These are phyloP conservation scores for Apodemia mormo DNA, from an alignment of 2,888 invertebrate genomes.

Conservation along the genomic window DNA sequence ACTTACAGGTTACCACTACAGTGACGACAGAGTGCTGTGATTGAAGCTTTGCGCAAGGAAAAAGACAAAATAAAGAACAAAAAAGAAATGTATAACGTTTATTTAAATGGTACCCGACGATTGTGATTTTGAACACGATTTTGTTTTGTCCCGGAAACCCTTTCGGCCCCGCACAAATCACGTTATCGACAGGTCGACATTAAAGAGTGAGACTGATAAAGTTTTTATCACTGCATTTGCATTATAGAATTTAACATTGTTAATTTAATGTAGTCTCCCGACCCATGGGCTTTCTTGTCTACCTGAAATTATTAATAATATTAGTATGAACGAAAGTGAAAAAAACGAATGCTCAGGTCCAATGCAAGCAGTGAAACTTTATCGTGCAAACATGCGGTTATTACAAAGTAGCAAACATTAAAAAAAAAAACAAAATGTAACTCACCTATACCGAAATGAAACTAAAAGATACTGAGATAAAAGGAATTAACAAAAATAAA, in stretches of 20 bases:
- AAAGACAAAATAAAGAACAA: slow-evolving; percentile 68
- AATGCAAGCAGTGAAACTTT: slow-evolving; percentile 54
- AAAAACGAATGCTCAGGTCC: slow-evolving; percentile 51
- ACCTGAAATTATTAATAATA: slow-evolving; percentile 81
- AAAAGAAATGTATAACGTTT: slow-evolving; percentile 69
- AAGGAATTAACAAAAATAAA: slow-evolving; percentile 34
- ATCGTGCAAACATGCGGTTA: slow-evolving; percentile 67
- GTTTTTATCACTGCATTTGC: slow-evolving; percentile 60
- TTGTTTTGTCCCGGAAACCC: slow-evolving; percentile 3
- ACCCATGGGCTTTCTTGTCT: slow-evolving; percentile 77
- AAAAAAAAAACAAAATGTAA: slow-evolving; percentile 41
- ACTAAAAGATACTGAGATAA: slow-evolving; percentile 36
- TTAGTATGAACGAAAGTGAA: slow-evolving; percentile 76
- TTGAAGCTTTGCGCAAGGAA: slow-evolving; percentile 75
- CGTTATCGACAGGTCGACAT: slow-evolving; percentile 1
- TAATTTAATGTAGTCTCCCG: slow-evolving; percentile 77
- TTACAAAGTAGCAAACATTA: slow-evolving; percentile 30
- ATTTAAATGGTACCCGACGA: slow-evolving; percentile 48
- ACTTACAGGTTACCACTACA: slow-evolving; percentile 69
- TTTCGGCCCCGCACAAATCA: background rate
- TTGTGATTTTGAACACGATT: slow-evolving; percentile 35
- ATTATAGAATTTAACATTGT: slow-evolving; percentile 57
- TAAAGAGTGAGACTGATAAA: slow-evolving; percentile 28
- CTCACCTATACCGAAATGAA: slow-evolving; percentile 55
- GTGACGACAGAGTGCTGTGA: slow-evolving; percentile 80